Evolutionary conservation across 1,140 invertebrate genomes (phyloP).

Genomic region (Macrosteles quadrilineatus): DNA sequence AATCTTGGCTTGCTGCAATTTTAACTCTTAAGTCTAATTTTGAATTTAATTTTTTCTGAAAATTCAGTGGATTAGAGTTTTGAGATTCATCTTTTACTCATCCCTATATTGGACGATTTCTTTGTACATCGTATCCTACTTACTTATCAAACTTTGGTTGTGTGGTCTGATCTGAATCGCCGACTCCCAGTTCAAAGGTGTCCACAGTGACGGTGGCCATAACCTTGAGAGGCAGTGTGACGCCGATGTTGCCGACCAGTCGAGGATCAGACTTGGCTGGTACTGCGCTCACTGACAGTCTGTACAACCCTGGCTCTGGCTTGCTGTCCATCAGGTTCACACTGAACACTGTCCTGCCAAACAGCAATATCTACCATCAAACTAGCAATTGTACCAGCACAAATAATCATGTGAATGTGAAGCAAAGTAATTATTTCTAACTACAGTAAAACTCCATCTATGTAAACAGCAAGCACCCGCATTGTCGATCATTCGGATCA

Average conservation of each 20-base stretch:
- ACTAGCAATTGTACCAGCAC: too few relatives aligned
- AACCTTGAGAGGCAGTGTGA: constrained; percentile 69
- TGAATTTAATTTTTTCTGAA: too few relatives aligned
- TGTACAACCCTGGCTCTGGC: constrained; percentile 81
- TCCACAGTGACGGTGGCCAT: constrained; percentile 70
- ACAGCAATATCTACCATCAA: too few relatives aligned
- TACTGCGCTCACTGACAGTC: constrained; percentile 71
- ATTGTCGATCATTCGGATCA: too few relatives aligned
- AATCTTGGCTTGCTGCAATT: too few relatives aligned
- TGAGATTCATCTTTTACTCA: too few relatives aligned
- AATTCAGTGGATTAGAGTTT: too few relatives aligned
- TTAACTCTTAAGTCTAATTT: too few relatives aligned
- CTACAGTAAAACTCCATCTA: too few relatives aligned
- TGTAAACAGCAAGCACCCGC: too few relatives aligned
- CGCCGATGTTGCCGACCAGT: constrained; percentile 56
- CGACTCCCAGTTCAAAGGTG: constrained; percentile 83
- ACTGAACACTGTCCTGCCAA: constrained; percentile 66
- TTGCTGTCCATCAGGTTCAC: constrained; percentile 80
- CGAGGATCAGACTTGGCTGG: constrained; percentile 57
- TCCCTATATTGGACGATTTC: too few relatives aligned
- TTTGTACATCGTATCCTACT: constrained; percentile 40
- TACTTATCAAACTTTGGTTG: constrained; percentile 73
- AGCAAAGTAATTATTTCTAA: background rate
- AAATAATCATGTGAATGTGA: background rate
- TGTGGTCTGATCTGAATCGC: constrained; percentile 84